Evolutionary conservation across 2,888 invertebrate genomes (phyloP).

Genomic region (Macaria liturata): DNA sequence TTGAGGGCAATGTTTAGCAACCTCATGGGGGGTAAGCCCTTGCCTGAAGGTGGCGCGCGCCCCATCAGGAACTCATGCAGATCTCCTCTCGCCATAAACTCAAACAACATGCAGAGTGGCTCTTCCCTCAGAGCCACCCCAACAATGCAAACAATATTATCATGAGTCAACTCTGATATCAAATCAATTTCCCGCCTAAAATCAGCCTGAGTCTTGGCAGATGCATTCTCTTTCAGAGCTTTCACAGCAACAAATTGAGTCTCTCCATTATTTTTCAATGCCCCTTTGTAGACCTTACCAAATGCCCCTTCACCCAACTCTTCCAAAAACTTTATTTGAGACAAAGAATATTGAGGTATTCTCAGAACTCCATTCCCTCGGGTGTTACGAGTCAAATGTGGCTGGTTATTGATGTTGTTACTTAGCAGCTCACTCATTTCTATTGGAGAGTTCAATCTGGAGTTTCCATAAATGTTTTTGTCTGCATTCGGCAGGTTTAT

Average conservation of each 20-base stretch:
- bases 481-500: constrained; percentile 88
- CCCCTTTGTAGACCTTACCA: constrained; percentile 98
- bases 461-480: constrained; percentile 92
- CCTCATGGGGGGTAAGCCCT: constrained; percentile 90
- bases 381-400: constrained; percentile 71
- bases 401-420: constrained; percentile 74
- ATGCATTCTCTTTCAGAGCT: constrained; percentile 96
- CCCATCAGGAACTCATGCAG: constrained; percentile 97
- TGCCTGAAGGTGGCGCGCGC: constrained; percentile 93
- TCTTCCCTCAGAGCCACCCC: constrained; percentile 95
- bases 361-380: constrained; percentile 82
- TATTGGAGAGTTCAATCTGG: constrained; percentile 89
- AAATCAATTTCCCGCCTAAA: constrained; percentile 97
- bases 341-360: constrained; percentile 93
- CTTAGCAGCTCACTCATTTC: constrained; percentile 92
- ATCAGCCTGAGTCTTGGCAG: constrained; percentile 94
- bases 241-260: constrained; percentile 95
- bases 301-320: constrained; percentile 98
- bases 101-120: constrained; percentile 97
- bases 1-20: constrained; percentile 95
- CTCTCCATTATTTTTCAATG: constrained; percentile 87
- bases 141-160: constrained; percentile 97
- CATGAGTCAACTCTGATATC: constrained; percentile 96
- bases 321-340: constrained; percentile 93
- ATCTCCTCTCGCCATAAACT: constrained; percentile 98